Percentiles rank a stretch among this genome's conserved stretches.
Conservation (phyloP, 35 echinoderm and acorn worm genomes). For the Heliocidaris erythrogramma region DNA sequence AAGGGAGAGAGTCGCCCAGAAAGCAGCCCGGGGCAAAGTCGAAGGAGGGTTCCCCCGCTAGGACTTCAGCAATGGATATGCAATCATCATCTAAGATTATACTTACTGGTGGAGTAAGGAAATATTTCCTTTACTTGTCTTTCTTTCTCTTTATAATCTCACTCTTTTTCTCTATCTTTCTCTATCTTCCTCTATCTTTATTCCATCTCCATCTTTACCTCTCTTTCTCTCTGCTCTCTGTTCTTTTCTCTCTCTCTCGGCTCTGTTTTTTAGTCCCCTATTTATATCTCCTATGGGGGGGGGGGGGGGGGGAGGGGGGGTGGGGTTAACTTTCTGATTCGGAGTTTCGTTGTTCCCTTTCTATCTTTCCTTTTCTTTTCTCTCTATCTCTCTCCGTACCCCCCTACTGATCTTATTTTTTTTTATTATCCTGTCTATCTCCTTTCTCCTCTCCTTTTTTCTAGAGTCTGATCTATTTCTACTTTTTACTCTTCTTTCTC, state of each 20-base stretch:
- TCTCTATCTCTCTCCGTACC: background rate
- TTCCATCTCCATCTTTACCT: too few species aligned
- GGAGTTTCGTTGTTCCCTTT: too few species aligned
- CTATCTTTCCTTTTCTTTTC: too few species aligned
- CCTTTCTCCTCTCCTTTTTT: background rate
- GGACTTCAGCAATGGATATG: background rate
- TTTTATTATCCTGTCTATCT: background rate
- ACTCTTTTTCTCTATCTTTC: background rate
- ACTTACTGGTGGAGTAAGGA: constrained; percentile 78
- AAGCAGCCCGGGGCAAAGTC: background rate
- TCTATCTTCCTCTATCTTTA: too few species aligned
- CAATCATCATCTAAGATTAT: constrained; percentile 88
- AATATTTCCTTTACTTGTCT: background rate
- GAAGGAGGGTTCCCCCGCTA: constrained; percentile 18
- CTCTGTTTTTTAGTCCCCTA: too few species aligned
- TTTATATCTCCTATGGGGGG: too few species aligned
- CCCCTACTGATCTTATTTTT: background rate
- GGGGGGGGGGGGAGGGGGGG: too few species aligned
- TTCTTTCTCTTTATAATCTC: background rate
- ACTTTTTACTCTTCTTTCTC: too few species aligned
- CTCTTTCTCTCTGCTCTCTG: too few species aligned
- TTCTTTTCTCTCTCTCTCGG: too few species aligned
- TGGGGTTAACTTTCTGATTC: too few species aligned
- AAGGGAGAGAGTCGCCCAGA: constrained; percentile 4
- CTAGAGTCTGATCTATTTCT: too few species aligned